Conservation (phyloP, 1,140 invertebrate genomes). For the Stegodyphus dumicola region DNA sequence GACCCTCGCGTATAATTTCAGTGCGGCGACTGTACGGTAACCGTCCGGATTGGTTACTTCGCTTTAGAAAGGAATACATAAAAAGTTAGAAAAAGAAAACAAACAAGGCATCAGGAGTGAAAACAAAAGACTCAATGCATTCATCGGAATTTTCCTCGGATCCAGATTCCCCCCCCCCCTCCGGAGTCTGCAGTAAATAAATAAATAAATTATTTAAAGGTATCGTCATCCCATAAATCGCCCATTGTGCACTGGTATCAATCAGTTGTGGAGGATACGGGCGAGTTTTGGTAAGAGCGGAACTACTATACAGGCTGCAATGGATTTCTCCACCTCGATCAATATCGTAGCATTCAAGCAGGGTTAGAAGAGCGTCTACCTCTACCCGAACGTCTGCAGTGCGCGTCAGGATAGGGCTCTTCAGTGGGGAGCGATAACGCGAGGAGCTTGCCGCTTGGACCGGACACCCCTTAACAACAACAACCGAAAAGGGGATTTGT, state of each 20-base stretch:
- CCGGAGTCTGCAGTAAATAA: too few species aligned
- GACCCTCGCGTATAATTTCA: conserved; percentile 36
- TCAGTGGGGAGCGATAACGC: conserved; percentile 25
- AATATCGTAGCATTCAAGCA: conserved; percentile 49
- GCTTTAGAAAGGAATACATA: not conserved
- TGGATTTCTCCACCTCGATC: conserved; percentile 32
- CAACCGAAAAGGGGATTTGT: conserved; percentile 24
- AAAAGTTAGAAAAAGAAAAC: not conserved
- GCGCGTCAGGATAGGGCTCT: conserved; percentile 33
- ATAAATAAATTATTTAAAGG: too few species aligned
- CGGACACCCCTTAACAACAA: conserved; percentile 41
- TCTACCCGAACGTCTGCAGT: conserved; percentile 58
- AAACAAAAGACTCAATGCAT: not conserved
- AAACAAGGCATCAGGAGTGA: not conserved
- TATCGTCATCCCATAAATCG: too few species aligned
- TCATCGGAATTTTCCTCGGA: not conserved
- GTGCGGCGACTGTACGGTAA: conserved; percentile 18
- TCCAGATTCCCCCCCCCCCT: not conserved
- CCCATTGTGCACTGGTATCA: not conserved
- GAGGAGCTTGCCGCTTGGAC: conserved; percentile 31
- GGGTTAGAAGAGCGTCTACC: conserved; percentile 41
- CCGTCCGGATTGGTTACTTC: not conserved
- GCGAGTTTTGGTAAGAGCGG: conserved; percentile 5
- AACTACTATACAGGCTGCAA: conserved; percentile 45
- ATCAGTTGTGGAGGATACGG: not conserved